These are phyloP conservation scores for Lobophora halterata DNA, from an alignment of 2,888 invertebrate genomes.

Conservation along the genomic window DNA sequence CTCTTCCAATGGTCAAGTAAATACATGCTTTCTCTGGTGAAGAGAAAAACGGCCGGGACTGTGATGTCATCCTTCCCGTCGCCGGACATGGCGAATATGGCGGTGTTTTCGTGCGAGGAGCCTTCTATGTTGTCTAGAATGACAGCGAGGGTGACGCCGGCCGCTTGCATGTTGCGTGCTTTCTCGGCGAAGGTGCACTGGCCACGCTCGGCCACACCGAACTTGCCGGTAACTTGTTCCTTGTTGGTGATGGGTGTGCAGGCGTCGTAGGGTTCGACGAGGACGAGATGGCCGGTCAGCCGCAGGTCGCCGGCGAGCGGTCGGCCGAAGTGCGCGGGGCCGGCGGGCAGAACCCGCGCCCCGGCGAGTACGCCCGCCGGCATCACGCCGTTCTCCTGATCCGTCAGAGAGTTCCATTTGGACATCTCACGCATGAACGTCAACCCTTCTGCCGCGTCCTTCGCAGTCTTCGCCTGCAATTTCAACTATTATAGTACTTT, in stretches of 20 bases:
- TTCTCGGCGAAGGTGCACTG: constrained; percentile 98
- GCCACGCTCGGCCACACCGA: constrained; percentile 93
- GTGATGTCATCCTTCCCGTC: constrained; percentile 92
- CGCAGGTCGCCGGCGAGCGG: constrained; percentile 84
- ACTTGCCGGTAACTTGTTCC: constrained; percentile 83
- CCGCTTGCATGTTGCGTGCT: constrained; percentile 89
- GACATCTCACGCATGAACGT: constrained; percentile 99
- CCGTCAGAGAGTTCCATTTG: constrained; percentile 90
- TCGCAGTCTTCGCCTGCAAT: constrained; percentile 89
- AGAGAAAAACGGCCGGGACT: constrained; percentile 96
- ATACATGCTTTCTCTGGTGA: constrained; percentile 86
- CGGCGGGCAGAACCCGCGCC: constrained; percentile 80
- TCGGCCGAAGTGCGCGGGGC: constrained; percentile 95
- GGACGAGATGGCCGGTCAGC: constrained; percentile 82
- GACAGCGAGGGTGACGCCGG: constrained; percentile 92
- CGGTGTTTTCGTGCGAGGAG: constrained; percentile 86
- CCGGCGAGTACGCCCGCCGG: constrained; percentile 53
- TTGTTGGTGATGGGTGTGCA: constrained; percentile 81
- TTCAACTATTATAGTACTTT: constrained; percentile 1
- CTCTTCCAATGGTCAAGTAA: constrained; percentile 81
- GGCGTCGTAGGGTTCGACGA: constrained; percentile 86
- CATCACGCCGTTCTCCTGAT: constrained; percentile 68
- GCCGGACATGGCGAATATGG: constrained; percentile 98
- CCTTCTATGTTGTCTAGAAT: constrained; percentile 91
- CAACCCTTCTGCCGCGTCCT: constrained; percentile 95